Percentiles rank a stretch among this genome's conserved stretches.
phyloP scores from a whole-genome alignment of 2,888 invertebrate genomes.

The Kryphioiulus occultus region DNA sequence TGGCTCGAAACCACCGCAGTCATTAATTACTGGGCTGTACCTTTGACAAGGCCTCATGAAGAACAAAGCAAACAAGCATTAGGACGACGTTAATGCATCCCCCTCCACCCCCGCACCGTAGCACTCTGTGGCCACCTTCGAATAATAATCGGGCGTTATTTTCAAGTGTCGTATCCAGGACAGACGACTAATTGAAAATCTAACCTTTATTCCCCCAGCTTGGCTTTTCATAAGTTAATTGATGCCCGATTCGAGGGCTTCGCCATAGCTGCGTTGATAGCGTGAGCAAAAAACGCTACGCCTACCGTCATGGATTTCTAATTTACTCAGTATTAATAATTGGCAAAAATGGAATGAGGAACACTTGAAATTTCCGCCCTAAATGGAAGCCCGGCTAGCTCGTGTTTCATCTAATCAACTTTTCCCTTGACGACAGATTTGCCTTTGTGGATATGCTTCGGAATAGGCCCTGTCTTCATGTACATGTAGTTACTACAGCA shows the following conservation, averaged over 20 bases:
- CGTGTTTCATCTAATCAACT: neutral
- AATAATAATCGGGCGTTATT: constrained; percentile 9
- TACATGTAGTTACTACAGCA: too few relatives aligned
- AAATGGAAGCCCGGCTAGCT: neutral
- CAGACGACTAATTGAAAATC: constrained; percentile 12
- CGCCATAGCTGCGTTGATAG: neutral
- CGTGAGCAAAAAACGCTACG: neutral
- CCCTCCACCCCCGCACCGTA: neutral
- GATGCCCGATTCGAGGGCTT: neutral
- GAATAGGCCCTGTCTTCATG: too few relatives aligned
- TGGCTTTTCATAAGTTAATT: constrained; percentile 22
- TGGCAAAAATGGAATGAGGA: neutral
- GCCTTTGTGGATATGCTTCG: neutral
- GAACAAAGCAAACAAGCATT: constrained; percentile 35
- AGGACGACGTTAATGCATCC: constrained; percentile 24
- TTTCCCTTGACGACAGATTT: neutral
- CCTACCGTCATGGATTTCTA: neutral
- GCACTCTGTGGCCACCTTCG: constrained; percentile 9
- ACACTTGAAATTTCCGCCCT: neutral
- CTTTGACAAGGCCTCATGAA: constrained; percentile 20
- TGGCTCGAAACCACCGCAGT: constrained; percentile 20
- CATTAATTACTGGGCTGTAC: constrained; percentile 31
- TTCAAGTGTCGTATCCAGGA: neutral
- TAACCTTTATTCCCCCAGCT: neutral
- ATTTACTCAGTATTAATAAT: neutral